Percentiles rank a stretch among this genome's conserved stretches.
Conservation (phyloP, 2,113 vertebrate genomes). For the Paramisgurnus dabryanus region DNA sequence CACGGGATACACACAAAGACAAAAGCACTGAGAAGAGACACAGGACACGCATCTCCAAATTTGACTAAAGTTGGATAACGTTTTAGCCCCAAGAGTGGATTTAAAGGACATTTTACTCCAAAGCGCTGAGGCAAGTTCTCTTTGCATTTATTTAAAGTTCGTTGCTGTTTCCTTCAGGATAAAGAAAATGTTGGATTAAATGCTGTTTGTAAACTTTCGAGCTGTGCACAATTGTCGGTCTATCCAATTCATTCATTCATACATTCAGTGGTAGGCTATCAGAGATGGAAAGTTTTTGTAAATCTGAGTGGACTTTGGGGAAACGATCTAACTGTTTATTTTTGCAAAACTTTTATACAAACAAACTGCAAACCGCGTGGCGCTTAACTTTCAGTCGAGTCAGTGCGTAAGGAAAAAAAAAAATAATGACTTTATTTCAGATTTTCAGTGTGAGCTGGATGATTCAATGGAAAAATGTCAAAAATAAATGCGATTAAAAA, state of each 20-base stretch:
- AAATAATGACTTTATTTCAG: not conserved
- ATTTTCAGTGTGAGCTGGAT: not conserved
- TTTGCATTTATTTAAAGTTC: constrained; percentile 25
- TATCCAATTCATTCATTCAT: too few relatives aligned
- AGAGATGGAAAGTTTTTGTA: not conserved
- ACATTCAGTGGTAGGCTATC: too few relatives aligned
- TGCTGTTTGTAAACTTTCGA: not conserved
- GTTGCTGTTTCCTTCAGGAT: not conserved
- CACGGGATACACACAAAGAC: constrained; percentile 28
- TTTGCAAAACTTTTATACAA: not conserved
- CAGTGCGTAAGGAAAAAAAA: not conserved
- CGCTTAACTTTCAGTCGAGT: not conserved
- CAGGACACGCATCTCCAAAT: not conserved
- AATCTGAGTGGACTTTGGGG: not conserved
- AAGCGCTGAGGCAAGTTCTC: constrained; percentile 47
- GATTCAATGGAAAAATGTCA: not conserved
- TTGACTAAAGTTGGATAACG: constrained; percentile 32
- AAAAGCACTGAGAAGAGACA: not conserved
- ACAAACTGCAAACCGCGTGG: not conserved
- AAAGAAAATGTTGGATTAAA: not conserved
- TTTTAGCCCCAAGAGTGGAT: constrained; percentile 30
- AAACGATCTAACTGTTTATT: not conserved
- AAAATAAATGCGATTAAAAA: not conserved
- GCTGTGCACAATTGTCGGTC: not conserved
- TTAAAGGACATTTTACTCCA: constrained; percentile 26